These are phyloP conservation scores for Atethmia centrago DNA, from an alignment of 2,888 invertebrate genomes.

Conservation along the genomic window DNA sequence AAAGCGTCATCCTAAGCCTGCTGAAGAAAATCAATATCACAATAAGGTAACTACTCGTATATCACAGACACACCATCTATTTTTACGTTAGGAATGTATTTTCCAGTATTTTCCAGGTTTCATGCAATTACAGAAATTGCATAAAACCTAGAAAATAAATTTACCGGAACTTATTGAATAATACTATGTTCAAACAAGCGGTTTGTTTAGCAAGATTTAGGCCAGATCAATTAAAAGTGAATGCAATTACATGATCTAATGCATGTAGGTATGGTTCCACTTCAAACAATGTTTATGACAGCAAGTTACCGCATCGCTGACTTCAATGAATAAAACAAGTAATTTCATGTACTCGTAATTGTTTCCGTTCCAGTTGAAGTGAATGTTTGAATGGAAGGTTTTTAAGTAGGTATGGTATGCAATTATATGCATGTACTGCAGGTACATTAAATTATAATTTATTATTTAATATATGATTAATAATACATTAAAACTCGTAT, in stretches of 20 bases:
- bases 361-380: conserved; percentile 58
- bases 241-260: conserved; percentile 15
- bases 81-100: not conserved
- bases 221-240: not conserved
- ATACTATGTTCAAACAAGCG: not conserved
- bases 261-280: not conserved
- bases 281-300: conserved; percentile 46
- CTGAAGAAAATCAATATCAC: too few relatives aligned
- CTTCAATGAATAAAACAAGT: conserved; percentile 21
- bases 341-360: conserved; percentile 51
- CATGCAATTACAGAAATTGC: not conserved
- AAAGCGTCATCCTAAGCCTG: too few relatives aligned
- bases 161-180: not conserved
- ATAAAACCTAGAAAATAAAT: not conserved
- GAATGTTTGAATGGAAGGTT: conserved; percentile 8
- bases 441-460: too few relatives aligned
- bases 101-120: too few relatives aligned
- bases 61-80: too few relatives aligned
- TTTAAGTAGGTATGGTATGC: not conserved
- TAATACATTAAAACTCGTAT: too few relatives aligned
- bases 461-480: too few relatives aligned
- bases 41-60: too few relatives aligned
- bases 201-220: not conserved
- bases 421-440: not conserved
- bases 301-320: conserved; percentile 46